phyloP scores from a whole-genome alignment of 1,140 invertebrate genomes.

The Laupala kohalensis region DNA sequence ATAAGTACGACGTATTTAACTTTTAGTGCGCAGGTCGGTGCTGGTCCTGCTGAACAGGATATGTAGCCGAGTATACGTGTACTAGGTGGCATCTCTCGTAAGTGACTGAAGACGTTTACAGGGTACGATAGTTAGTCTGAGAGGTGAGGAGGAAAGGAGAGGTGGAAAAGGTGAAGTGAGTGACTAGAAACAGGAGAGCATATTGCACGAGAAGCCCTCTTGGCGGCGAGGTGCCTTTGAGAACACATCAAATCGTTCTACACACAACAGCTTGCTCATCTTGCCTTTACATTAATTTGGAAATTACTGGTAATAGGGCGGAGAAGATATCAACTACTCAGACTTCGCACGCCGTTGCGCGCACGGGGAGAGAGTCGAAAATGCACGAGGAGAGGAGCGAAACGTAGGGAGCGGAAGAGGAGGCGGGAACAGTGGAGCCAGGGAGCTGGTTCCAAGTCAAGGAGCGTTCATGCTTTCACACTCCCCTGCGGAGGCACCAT shows the following conservation, averaged over 20 bases:
- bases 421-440: background rate
- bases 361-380: no score
- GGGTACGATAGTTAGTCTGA: no score
- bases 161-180: background rate
- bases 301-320: background rate
- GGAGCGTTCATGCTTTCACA: background rate
- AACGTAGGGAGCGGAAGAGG: background rate
- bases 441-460: background rate
- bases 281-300: background rate
- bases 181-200: no score
- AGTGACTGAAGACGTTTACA: no score
- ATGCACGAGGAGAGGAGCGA: background rate
- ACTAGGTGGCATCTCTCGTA: no score
- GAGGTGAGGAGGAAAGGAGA: background rate
- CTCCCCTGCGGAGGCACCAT: background rate
- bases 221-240: background rate
- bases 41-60: no score
- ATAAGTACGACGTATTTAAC: no score
- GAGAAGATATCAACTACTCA: background rate
- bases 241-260: background rate
- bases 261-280: background rate
- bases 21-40: no score
- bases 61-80: no score
- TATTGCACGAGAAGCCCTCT: no score
- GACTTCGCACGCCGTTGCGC: background rate